Evolutionary conservation across 1,140 invertebrate genomes (phyloP), one percentile per base, ranked within the genome.

Genomic region (Araneus ventricosus): DNA sequence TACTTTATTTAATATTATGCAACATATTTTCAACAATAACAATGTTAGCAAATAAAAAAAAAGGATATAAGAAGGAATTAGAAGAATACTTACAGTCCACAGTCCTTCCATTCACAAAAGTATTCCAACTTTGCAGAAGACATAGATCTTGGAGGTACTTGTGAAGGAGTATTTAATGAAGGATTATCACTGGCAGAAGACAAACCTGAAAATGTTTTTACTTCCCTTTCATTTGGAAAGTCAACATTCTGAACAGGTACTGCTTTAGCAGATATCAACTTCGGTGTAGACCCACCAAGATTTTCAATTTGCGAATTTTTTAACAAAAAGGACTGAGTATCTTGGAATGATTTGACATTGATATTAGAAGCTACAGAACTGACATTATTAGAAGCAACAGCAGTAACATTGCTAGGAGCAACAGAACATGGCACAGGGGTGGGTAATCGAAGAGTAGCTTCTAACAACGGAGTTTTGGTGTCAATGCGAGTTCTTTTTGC

Each of bases 51-150:
- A 34, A 17, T 34, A 17, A 30, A 30, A 39, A n/a, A n/a, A n/a
- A n/a, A n/a, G n/a, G n/a, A n/a, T n/a, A n/a, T n/a, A n/a, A 17
- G 17, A 7, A 45, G 6, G 34, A 14, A 34, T 41, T 75, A 67
- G 10, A 57, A 24, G 22, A 70, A 75, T 37, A 95, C 95, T 96
- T 96, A 98, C 97, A 97, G 97, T 93, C 97, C 96, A 96, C 98
- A 99, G 24, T 98, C 98, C 91, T 97, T 96, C 98, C 98, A 99
- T 95, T 99, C 98, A 94, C 98, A 99, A 6, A 99, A 96, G 95
- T 97, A 98, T 39, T 95, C 94, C 82, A 94, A 88, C 20, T 94
- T 94, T 91, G 94, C 37, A 91, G 93, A 59, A 88, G 91, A 80
- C 61, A 88, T 37, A 57, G 90, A 86, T 70, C 93, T 89, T 93